A percentile compares a stretch with the other conserved stretches of the same genome.
Conservation (phyloP, 2,113 vertebrate genomes). For the Gadus chalcogrammus region DNA sequence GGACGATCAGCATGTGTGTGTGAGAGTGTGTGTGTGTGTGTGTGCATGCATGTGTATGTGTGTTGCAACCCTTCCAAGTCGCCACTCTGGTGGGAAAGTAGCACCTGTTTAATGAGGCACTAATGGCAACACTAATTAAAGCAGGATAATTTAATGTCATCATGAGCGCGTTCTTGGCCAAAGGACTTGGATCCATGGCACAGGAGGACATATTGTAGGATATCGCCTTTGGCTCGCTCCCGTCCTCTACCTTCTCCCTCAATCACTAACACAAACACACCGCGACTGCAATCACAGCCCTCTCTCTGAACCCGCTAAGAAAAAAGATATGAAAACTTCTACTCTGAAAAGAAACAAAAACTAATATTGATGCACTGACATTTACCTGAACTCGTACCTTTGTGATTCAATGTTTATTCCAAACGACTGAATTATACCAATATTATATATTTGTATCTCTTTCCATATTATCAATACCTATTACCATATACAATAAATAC, state of each 20-base stretch:
- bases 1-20: constrained; percentile 17
- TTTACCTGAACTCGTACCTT: no score
- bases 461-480: no score
- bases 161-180: constrained; percentile 35
- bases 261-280: background rate
- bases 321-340: no score
- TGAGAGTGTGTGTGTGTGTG: no score
- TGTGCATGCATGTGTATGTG: no score
- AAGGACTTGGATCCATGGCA: constrained; percentile 29
- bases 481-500: no score
- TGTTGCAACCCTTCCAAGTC: constrained; percentile 41
- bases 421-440: no score
- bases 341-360: no score
- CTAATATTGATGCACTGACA: no score
- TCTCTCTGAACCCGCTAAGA: no score
- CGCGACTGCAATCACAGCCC: constrained; percentile 5
- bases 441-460: no score
- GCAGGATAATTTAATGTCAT: constrained; percentile 52
- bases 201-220: background rate
- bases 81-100: constrained; percentile 41
- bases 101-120: constrained; percentile 63
- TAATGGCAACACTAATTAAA: constrained; percentile 60
- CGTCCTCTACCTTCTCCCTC: constrained; percentile 6
- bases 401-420: no score
- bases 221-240: background rate